A percentile compares a stretch with the other conserved stretches of the same genome.
phyloP scores from a whole-genome alignment of 2,888 invertebrate genomes.

The Sinelater perroti region DNA sequence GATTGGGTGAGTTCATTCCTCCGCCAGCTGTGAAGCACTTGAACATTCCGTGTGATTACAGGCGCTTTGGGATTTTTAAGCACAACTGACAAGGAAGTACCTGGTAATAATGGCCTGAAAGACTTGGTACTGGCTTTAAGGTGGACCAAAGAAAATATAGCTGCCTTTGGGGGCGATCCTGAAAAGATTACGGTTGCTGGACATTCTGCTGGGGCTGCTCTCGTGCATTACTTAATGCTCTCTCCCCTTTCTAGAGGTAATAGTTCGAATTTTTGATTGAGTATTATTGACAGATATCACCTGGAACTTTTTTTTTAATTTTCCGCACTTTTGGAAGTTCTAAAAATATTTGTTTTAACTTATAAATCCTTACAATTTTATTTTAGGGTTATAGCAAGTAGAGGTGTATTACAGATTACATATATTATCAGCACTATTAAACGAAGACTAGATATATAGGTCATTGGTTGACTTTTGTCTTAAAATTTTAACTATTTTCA shows the following conservation, averaged over 20 bases:
- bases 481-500: too few relatives aligned
- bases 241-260: constrained; percentile 58
- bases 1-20: constrained; percentile 34
- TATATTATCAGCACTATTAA: too few relatives aligned
- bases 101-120: constrained; percentile 38
- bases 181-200: constrained; percentile 58
- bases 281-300: too few relatives aligned
- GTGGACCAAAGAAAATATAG: constrained; percentile 58
- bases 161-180: constrained; percentile 58
- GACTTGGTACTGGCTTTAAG: constrained; percentile 58
- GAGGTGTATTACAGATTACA: too few relatives aligned
- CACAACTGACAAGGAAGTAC: constrained; percentile 1
- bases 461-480: too few relatives aligned
- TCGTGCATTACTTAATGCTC: constrained; percentile 59
- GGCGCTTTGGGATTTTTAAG: constrained; percentile 23
- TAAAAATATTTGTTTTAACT: too few relatives aligned
- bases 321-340: too few relatives aligned
- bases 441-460: too few relatives aligned
- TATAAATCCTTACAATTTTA: too few relatives aligned
- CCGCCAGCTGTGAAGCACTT: neutral
- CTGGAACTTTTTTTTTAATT: too few relatives aligned
- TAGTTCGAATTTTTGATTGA: too few relatives aligned
- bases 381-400: too few relatives aligned
- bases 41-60: neutral
- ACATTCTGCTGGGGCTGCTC: constrained; percentile 60